phyloP scores from a whole-genome alignment of 2,113 vertebrate genomes.

The Rhinolophus sinicus region DNA sequence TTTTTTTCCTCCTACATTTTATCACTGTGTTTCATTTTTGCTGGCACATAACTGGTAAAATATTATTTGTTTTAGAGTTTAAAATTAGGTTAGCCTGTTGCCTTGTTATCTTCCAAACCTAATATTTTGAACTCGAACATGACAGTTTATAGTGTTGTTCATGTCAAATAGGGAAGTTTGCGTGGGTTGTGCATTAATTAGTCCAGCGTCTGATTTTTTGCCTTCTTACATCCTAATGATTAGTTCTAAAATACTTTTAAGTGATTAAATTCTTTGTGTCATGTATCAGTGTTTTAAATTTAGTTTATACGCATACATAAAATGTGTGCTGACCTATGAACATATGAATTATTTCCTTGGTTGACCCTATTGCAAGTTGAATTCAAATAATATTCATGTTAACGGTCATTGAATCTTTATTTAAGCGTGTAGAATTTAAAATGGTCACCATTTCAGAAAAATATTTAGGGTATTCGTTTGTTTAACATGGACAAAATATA shows the following conservation, averaged over 20 bases:
- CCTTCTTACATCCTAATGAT: not conserved
- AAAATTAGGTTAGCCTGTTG: not conserved
- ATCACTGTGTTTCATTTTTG: not conserved
- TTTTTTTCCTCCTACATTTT: not conserved
- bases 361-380: not conserved
- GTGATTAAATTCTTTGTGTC: not conserved
- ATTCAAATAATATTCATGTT: not conserved
- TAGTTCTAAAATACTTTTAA: not conserved
- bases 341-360: not conserved
- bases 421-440: not conserved
- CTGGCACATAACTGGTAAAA: not conserved
- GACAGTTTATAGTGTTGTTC: not conserved
- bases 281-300: not conserved
- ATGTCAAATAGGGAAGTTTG: conserved; percentile 5
- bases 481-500: not conserved
- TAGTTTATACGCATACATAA: not conserved
- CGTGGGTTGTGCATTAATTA: not conserved
- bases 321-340: not conserved
- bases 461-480: not conserved
- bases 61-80: conserved; percentile 35
- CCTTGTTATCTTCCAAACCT: not conserved
- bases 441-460: not conserved
- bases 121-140: conserved; percentile 30
- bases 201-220: conserved; percentile 13
- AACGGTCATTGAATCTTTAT: not conserved